Base-by-base conservation (phyloP, 2,888 invertebrate species). In the Ethmia dodecea region DNA sequence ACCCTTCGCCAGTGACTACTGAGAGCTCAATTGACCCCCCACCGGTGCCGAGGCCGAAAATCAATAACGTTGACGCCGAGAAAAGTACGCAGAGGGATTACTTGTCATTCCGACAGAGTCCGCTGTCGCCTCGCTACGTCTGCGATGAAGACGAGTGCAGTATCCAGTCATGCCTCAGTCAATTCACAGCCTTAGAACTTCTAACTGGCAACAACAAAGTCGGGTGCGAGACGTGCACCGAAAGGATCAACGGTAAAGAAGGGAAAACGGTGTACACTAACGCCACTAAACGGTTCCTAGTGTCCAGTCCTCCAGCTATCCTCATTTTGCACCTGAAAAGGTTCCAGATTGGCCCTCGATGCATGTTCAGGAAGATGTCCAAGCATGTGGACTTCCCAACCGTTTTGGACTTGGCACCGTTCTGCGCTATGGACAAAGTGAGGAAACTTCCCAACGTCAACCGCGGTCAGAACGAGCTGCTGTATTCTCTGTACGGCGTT, bases 241-340 rank as follows among this genome's bases (percentile, higher is more conserved):
- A 91, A 45, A 78, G 90, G n/a, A 86, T 89, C 43, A 91, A 91
- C 49, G 90, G 89, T 25, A 89, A 89, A 37, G 89, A 90, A 37
- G 91, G 90, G 11, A 93, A 93, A 64, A 91, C 92, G 3, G 89
- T 95, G 1, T 91, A 93, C 67, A 94, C 94, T 1, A 92, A 93
- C 60, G 93, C 94, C 26, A 93, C 94, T 1, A 94, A 95, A 68
- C 93, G 95, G 52, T 91, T 95, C 72, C 88, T 98, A 24, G 92
- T 99, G 16, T 94, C 94, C 45, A 92, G 92, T 61, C 97, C 97
- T 13, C 99, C 99, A 0, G 94, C 97, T 3, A 93, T 99, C 33
- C 88, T 99, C 1, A 99, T 98, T 35, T 81, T 99, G 13, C 99
- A 99, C 67, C 79, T 99, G 45, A 99, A 99, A 78, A 87, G 99